These are phyloP conservation scores for Anthophora plumipes DNA, from an alignment of 2,888 invertebrate species.

Conservation along the genomic window DNA sequence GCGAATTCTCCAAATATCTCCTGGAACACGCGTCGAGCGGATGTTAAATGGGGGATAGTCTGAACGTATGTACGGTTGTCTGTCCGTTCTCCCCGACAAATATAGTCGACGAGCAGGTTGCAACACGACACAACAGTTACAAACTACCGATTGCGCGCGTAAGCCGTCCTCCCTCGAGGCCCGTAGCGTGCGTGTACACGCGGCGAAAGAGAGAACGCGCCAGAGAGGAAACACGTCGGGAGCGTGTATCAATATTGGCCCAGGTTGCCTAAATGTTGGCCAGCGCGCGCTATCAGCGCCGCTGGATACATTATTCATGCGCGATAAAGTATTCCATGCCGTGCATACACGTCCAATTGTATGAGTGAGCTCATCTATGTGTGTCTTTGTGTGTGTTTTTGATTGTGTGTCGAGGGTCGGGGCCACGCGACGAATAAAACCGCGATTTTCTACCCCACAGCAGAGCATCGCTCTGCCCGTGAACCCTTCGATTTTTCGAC, in stretches of 20 bases:
- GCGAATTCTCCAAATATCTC: slow-evolving; percentile 10
- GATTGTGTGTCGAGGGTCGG: neutral
- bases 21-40: slow-evolving; percentile 5
- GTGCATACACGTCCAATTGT: slow-evolving; percentile 29
- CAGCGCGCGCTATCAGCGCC: slow-evolving; percentile 62
- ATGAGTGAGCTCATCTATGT: too few species aligned
- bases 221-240: slow-evolving; percentile 54
- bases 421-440: slow-evolving; percentile 23
- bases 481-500: too few species aligned
- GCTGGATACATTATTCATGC: slow-evolving; percentile 74
- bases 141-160: slow-evolving; percentile 28
- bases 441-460: slow-evolving; percentile 1
- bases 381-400: too few species aligned
- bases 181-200: slow-evolving; percentile 19
- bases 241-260: slow-evolving; percentile 73
- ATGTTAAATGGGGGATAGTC: neutral
- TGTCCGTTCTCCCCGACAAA: slow-evolving; percentile 4
- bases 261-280: slow-evolving; percentile 73
- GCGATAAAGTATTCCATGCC: slow-evolving; percentile 72
- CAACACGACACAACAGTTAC: slow-evolving; percentile 34
- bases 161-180: neutral
- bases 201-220: slow-evolving; percentile 10
- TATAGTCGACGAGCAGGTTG: neutral
- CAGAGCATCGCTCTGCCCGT: neutral
- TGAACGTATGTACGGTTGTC: slow-evolving; percentile 12